These are phyloP conservation scores for Ciconia stormi DNA, from an alignment of 2,113 vertebrate genomes.

Conservation along the genomic window DNA sequence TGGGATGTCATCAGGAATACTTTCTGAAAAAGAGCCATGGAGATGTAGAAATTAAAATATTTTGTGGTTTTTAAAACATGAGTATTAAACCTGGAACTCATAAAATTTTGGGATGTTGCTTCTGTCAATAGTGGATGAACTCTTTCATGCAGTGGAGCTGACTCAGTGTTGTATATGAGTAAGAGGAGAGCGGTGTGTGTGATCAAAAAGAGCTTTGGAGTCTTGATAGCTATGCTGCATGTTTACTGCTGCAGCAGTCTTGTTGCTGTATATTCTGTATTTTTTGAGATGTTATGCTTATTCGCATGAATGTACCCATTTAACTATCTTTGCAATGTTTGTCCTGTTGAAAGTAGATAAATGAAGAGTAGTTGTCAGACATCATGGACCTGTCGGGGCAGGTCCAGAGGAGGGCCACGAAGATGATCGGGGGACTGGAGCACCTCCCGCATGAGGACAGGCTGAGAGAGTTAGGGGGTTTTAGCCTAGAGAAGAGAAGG, in stretches of 20 bases:
- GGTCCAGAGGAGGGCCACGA: neutral
- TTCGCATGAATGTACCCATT: neutral
- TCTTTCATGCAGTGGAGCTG: neutral
- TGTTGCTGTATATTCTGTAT: neutral
- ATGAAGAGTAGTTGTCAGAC: neutral
- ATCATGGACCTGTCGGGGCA: rapidly evolving
- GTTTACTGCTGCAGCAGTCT: neutral
- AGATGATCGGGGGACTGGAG: neutral
- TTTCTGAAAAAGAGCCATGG: neutral
- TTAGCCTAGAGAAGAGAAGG: neutral
- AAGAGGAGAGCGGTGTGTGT: neutral
- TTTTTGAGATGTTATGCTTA: neutral
- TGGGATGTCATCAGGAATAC: neutral
- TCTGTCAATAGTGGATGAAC: neutral
- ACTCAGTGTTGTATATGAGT: neutral
- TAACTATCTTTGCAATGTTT: neutral
- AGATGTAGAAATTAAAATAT: neutral
- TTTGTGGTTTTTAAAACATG: neutral
- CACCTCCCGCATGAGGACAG: rapidly evolving
- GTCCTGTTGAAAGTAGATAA: neutral
- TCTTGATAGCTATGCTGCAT: neutral
- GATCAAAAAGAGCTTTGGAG: neutral
- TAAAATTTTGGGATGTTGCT: neutral
- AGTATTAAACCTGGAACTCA: neutral
- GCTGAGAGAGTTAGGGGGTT: neutral